These are phyloP conservation scores for Nilaparvata lugens DNA, from an alignment of 1,140 invertebrate species.

Conservation along the genomic window DNA sequence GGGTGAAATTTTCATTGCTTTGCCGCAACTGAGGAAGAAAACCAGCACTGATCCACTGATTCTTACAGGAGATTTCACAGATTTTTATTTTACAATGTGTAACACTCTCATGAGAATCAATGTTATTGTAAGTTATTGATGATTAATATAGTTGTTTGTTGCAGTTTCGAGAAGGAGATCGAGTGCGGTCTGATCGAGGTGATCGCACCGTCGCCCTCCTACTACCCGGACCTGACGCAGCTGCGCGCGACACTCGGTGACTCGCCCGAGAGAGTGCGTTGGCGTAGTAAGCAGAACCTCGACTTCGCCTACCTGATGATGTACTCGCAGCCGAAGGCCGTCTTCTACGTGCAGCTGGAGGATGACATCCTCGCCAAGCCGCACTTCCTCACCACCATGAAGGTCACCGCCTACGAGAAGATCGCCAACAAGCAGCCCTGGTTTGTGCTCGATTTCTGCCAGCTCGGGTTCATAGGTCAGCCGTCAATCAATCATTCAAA, in stretches of 20 bases:
- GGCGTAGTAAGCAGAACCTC: conserved; percentile 94
- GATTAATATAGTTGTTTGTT: too few relatives aligned
- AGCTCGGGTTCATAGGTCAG: conserved; percentile 82
- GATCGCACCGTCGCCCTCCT: conserved; percentile 71
- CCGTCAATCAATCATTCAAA: not conserved
- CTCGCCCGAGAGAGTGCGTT: conserved; percentile 76
- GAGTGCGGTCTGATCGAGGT: conserved; percentile 81
- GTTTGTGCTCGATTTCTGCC: conserved; percentile 92
- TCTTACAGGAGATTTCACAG: too few relatives aligned
- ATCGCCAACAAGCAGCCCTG: conserved; percentile 63
- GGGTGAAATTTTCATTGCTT: too few relatives aligned
- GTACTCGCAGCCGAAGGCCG: conserved; percentile 73
- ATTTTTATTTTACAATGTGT: too few relatives aligned
- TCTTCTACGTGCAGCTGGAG: conserved; percentile 82
- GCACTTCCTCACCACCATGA: conserved; percentile 78
- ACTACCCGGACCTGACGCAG: conserved; percentile 80
- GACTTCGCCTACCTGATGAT: conserved; percentile 96
- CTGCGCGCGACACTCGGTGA: conserved; percentile 77
- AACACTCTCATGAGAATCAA: not conserved
- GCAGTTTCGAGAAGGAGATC: conserved; percentile 56
- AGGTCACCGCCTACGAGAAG: conserved; percentile 75
- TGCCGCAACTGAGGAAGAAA: too few relatives aligned
- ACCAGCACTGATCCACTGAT: too few relatives aligned
- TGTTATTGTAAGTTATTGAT: too few relatives aligned
- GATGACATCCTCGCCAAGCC: conserved; percentile 90